Evolutionary conservation across 2,113 vertebrate genomes (phyloP), one percentile per base, ranked within the genome.

Genomic region (Melanostigma gelatinosum): DNA sequence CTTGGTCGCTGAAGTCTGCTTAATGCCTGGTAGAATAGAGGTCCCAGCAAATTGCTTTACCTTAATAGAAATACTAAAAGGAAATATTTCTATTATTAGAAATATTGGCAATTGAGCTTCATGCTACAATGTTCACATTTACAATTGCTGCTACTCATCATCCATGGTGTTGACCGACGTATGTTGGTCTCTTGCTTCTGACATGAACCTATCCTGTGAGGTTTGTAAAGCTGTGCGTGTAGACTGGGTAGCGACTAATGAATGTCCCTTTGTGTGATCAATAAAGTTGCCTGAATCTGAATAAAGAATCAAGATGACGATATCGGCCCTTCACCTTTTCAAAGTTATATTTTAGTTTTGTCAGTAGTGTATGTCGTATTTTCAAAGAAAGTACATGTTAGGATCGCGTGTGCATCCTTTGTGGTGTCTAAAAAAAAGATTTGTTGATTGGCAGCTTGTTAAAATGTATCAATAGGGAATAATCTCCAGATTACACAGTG

Each of bases 401-500:
- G 32, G 46, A 44, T 55, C 34, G 67, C 20, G 62, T 27, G 6
- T 72, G 18, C 34, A 57, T 66, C 44, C 36, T 22, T 74, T 38
- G 29, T 8, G 38, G 22, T 50, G 7, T 63, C 13, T 11, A 27
- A n/a, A 50, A 67, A 29, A 24, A 24, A 24, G 24, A 58, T 61
- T 50, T 50, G 18, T 61, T 75, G 27, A 77, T 42, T 46, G 32
- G 27, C 72, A 71, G 46, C 70, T 65, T 75, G 72, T 38, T 16
- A 73, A 54, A 85, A 84, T 84, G 46, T 77, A 50, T 32, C 68
- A 74, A 40, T 38, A 65, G 40, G 50, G 22, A 77, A 61, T 85
- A 76, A 68, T 80, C 70, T 80, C 24, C 61, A 76, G 55, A 90
- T 79, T 76, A 78, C 36, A 55, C 63, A 55, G 12, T 27, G 36